Evolutionary conservation across 2,797 vertebrate species (phyloP).

Genomic region (Spheniscus humboldti): DNA sequence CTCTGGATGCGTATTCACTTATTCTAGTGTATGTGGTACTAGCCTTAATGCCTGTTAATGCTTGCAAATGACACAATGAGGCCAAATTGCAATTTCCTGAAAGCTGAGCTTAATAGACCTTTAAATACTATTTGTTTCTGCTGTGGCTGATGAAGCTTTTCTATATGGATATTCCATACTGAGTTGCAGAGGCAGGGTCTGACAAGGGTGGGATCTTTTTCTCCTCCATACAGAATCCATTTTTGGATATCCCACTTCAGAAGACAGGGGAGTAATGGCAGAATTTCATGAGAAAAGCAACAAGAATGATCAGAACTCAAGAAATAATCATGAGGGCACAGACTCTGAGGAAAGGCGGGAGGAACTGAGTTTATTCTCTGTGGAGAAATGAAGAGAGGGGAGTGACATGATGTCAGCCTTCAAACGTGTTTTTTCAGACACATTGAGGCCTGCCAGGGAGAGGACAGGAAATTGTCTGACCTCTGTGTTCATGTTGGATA

Average conservation of each 20-base stretch:
- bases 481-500: not conserved
- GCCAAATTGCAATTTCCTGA: slow-evolving; percentile 13
- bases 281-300: not conserved
- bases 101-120: not conserved
- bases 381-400: not conserved
- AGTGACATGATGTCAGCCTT: not conserved
- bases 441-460: not conserved
- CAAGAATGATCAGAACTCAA: not conserved
- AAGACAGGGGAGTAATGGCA: not conserved
- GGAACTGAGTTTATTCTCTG: not conserved
- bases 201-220: not conserved
- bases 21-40: not conserved
- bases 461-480: slow-evolving; percentile 27
- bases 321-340: not conserved
- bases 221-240: not conserved
- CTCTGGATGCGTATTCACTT: not conserved
- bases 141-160: not conserved
- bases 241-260: not conserved
- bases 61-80: not conserved
- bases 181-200: not conserved
- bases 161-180: not conserved
- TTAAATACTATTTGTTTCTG: slow-evolving; percentile 13
- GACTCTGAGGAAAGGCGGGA: not conserved
- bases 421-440: not conserved
- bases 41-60: not conserved